These are phyloP conservation scores for Hydrocynus forskahlii DNA, from an alignment of 2,797 vertebrate genomes.

Conservation along the genomic window DNA sequence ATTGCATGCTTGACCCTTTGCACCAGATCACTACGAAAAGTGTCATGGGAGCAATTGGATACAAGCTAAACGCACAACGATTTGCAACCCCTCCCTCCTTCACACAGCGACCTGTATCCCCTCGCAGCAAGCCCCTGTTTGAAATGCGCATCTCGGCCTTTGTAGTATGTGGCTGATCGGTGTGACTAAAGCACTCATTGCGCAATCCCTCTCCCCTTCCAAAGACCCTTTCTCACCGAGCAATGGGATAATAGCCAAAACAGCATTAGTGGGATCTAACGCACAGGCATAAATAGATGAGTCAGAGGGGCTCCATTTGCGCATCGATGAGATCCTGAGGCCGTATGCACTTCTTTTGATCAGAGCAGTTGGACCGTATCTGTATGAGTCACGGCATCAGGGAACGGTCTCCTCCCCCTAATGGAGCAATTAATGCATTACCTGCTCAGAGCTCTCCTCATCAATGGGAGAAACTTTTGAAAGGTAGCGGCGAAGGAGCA, in stretches of 20 bases:
- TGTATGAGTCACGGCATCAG: constrained; percentile 50
- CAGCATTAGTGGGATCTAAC: constrained; percentile 79
- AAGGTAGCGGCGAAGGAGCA: not conserved
- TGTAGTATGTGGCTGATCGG: constrained; percentile 76
- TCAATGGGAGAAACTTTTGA: constrained; percentile 18
- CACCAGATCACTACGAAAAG: not conserved
- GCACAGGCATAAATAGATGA: constrained; percentile 82
- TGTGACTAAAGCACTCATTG: constrained; percentile 82
- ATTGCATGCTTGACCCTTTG: constrained; percentile 31
- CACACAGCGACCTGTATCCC: constrained; percentile 60
- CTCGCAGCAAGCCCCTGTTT: constrained; percentile 63
- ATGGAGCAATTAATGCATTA: constrained; percentile 46
- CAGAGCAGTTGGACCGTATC: constrained; percentile 45
- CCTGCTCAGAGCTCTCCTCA: constrained; percentile 29
- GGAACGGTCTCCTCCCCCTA: constrained; percentile 37
- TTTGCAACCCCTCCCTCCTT: constrained; percentile 30
- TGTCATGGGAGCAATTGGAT: constrained; percentile 11
- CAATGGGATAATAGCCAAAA: constrained; percentile 80
- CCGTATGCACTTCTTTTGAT: constrained; percentile 52
- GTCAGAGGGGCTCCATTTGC: constrained; percentile 76
- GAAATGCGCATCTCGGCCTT: constrained; percentile 68
- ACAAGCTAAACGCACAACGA: not conserved
- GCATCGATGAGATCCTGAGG: constrained; percentile 64
- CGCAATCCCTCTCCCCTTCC: constrained; percentile 69
- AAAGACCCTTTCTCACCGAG: constrained; percentile 73